A percentile compares a stretch with the other conserved stretches of the same genome.
Evolutionary conservation across 1,140 invertebrate species (phyloP).

Genomic region (Drosophila fuyamai): DNA sequence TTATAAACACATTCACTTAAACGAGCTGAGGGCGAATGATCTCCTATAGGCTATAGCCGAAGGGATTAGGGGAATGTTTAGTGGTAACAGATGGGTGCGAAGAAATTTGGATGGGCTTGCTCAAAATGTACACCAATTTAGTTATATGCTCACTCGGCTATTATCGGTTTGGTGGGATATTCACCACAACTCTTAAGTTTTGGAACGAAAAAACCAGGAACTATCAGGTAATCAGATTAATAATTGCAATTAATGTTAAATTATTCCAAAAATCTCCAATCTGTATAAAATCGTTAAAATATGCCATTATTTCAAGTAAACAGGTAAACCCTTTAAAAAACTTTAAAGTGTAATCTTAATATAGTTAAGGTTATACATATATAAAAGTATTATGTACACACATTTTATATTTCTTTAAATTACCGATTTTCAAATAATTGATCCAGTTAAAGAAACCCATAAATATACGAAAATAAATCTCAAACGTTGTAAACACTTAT

Average conservation of each 20-base stretch:
- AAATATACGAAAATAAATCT: not conserved
- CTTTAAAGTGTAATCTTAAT: no score
- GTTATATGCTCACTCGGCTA: slow-evolving; percentile 5
- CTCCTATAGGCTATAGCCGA: slow-evolving; percentile 5
- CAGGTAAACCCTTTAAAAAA: no score
- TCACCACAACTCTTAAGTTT: not conserved
- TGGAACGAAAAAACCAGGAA: no score
- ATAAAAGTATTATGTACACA: not conserved
- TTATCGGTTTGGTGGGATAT: not conserved
- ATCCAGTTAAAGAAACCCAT: no score
- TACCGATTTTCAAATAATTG: no score
- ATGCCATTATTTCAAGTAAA: no score
- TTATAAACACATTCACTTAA: slow-evolving; percentile 43
- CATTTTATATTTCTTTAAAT: no score
- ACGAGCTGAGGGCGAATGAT: slow-evolving; percentile 6
- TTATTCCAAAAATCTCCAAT: no score
- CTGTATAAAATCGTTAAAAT: no score
- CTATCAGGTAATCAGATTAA: no score
- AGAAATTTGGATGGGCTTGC: not conserved
- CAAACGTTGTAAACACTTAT: slow-evolving; percentile 5
- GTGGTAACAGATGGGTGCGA: slow-evolving; percentile 30
- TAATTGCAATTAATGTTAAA: no score
- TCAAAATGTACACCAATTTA: slow-evolving; percentile 1
- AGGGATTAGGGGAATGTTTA: slow-evolving; percentile 51
- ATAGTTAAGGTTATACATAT: not conserved